Evolutionary conservation across 2,113 vertebrate genomes (phyloP).

Genomic region (Scolopax mira): DNA sequence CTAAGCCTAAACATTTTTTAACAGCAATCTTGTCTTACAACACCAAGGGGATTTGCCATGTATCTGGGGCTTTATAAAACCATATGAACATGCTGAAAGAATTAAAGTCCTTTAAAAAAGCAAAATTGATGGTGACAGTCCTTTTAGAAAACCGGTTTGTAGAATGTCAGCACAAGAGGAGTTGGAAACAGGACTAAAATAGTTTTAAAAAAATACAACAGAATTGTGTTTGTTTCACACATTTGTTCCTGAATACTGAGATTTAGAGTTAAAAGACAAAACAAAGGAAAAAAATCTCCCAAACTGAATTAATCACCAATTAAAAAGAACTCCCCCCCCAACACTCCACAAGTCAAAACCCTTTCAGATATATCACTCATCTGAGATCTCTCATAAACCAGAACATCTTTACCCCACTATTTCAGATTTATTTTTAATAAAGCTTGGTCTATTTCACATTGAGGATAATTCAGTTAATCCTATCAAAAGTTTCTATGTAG

Average conservation of each 20-base stretch:
- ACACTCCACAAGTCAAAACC: neutral
- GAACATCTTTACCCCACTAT: neutral
- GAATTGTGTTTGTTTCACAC: constrained; percentile 34
- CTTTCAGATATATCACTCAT: neutral
- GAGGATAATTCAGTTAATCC: neutral
- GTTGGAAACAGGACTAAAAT: constrained; percentile 46
- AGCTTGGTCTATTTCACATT: neutral
- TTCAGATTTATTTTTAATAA: constrained; percentile 32
- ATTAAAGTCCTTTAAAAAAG: constrained; percentile 82
- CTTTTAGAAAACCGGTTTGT: constrained; percentile 73
- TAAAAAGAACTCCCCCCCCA: neutral
- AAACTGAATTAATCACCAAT: neutral
- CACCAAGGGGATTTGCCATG: constrained; percentile 83
- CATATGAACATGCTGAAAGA: constrained; percentile 85
- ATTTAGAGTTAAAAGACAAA: neutral
- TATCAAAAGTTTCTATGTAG: neutral
- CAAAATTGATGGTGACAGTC: constrained; percentile 83
- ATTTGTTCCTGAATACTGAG: constrained; percentile 6
- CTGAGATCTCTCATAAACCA: neutral
- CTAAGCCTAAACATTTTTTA: constrained; percentile 85
- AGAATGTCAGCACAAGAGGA: constrained; percentile 59
- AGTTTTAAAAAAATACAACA: constrained; percentile 31
- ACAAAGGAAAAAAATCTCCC: neutral
- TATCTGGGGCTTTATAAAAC: constrained; percentile 84
- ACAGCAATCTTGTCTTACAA: constrained; percentile 89